These are phyloP conservation scores for Eriosoma lanigerum DNA, from an alignment of 1,140 invertebrate species.

Conservation along the genomic window DNA sequence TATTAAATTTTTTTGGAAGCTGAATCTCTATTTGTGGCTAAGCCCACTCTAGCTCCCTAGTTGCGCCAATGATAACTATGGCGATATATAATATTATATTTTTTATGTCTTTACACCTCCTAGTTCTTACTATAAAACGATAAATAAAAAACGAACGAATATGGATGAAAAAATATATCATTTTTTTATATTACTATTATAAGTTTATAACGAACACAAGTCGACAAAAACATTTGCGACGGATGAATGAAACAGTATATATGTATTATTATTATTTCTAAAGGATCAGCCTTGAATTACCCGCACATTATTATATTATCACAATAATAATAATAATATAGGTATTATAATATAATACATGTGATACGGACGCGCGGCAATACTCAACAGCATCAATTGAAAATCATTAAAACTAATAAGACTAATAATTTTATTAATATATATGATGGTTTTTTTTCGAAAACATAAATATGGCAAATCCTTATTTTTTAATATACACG, in stretches of 20 bases:
- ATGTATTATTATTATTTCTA: neutral
- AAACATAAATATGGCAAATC: too few species aligned
- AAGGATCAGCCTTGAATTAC: conserved; percentile 30
- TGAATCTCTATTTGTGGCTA: too few species aligned
- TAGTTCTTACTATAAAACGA: neutral
- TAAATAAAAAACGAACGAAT: neutral
- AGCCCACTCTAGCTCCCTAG: too few species aligned
- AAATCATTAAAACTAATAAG: neutral
- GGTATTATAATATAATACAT: too few species aligned
- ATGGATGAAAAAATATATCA: neutral
- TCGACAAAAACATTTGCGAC: neutral
- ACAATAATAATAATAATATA: neutral
- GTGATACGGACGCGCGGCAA: too few species aligned
- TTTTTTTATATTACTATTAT: neutral
- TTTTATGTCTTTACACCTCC: too few species aligned
- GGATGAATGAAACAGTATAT: neutral
- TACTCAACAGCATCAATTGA: conserved; percentile 18
- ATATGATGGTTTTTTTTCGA: neutral
- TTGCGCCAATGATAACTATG: too few species aligned
- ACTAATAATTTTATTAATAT: too few species aligned
- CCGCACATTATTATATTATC: conserved; percentile 27
- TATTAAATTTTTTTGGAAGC: too few species aligned
- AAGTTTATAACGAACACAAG: neutral
- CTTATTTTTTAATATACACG: neutral
- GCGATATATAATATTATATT: too few species aligned